Evolutionary conservation across 1,140 invertebrate species (phyloP), one percentile per base, ranked within the genome.

Genomic region (Pogonomyrmex californicus): DNA sequence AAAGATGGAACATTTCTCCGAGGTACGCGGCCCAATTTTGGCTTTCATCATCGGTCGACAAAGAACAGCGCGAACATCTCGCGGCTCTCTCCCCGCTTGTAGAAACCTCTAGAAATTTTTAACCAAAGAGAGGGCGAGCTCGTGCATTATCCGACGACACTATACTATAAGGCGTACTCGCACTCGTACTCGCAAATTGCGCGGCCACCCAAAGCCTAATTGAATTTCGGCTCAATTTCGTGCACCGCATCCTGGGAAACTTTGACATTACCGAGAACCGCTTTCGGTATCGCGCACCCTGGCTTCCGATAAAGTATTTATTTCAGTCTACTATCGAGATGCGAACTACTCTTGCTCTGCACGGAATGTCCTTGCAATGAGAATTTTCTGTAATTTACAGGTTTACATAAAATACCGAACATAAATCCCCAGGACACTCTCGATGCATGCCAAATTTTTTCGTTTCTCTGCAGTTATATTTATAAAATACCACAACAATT

Each of bases 191-290:
- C 60, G n/a, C 47, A 75, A 75, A 81, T 76, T 49, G 60, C 33
- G 14, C 33, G 41, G 33, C 36, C 54, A 47, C 12, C 47, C 71
- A 44, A n/a, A 63, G 38, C 12, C 78, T 90, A 90, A 91, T 91
- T 86, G 86, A 87, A 87, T 92, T 91, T 83, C 44, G 58, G 65
- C 85, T 85, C 86, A 91, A 90, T 92, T 92, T 92, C 85, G 79
- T 75, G 17, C 49, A 38, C 23, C 54, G 49, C 86, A 71, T 71
- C 73, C 51, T 10, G 30, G 60, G 77, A 90, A 91, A 91, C 85
- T 88, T 88, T n/a, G 36, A 44, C 77, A 79, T 91, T 77, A 87
- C 58, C 60, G 47, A 14, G 2, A 14, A 75, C 23, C 49, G 33
- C 6, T 54, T 44, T 54, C 44, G 41, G 36, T 7, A n/a, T 56